A percentile compares a stretch with the other conserved stretches of the same genome.
phyloP scores from a whole-genome alignment of 2,113 vertebrate genomes.

The Ifrita kowaldi region DNA sequence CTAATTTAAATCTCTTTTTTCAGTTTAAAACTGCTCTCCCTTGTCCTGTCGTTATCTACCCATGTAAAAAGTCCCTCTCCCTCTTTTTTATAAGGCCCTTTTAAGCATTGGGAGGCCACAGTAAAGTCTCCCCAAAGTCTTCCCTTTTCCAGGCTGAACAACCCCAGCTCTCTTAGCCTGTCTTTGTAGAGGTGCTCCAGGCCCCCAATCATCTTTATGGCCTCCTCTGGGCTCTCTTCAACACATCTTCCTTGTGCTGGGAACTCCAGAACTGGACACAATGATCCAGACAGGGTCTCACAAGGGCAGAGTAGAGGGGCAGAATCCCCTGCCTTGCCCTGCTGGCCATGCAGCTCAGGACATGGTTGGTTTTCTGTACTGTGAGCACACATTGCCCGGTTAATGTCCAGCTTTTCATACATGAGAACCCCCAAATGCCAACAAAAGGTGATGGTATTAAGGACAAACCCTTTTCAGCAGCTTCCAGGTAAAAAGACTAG shows the following conservation, averaged over 20 bases:
- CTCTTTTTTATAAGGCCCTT: background rate
- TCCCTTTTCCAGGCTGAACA: background rate
- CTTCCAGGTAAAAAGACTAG: background rate
- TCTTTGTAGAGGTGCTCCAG: background rate
- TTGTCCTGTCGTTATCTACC: accelerated
- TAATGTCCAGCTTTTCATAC: background rate
- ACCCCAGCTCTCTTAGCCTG: background rate
- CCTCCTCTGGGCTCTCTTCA: background rate
- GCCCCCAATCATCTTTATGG: background rate
- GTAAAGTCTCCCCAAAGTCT: background rate
- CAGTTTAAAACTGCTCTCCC: background rate
- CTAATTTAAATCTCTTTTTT: background rate
- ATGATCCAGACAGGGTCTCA: background rate
- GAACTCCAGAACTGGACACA: background rate
- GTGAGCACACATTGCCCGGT: background rate
- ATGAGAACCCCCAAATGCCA: background rate
- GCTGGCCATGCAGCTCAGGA: accelerated
- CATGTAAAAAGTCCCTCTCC: background rate
- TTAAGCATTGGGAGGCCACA: background rate
- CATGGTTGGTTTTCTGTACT: background rate
- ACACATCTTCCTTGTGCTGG: background rate
- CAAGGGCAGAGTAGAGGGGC: background rate
- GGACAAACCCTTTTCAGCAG: background rate
- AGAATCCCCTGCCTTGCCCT: background rate
- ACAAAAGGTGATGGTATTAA: background rate